Conservation (phyloP, 2,113 vertebrate genomes). For the Notiomystis cincta region DNA sequence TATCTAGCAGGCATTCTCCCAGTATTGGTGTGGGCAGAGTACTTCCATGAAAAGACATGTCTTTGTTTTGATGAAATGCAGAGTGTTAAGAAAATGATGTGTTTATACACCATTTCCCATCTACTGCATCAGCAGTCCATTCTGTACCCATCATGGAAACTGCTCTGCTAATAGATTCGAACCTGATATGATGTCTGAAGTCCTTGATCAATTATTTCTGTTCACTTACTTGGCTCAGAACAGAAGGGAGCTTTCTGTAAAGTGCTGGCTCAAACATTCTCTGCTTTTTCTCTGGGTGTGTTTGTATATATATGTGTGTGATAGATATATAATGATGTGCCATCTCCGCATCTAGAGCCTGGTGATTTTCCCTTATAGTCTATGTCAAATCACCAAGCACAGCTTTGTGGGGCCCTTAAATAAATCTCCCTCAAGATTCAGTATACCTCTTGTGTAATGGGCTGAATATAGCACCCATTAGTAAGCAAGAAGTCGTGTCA, state of each 20-base stretch:
- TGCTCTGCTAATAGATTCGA: background rate
- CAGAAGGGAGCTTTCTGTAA: background rate
- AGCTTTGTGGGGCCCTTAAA: background rate
- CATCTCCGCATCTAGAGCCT: background rate
- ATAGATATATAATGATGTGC: background rate
- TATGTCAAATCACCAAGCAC: background rate
- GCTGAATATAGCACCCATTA: background rate
- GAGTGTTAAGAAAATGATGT: background rate
- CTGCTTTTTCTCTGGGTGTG: background rate
- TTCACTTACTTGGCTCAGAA: background rate
- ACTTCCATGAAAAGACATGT: background rate
- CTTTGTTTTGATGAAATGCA: background rate
- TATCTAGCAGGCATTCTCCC: background rate
- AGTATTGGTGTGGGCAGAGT: background rate
- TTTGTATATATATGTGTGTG: background rate
- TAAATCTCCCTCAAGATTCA: background rate
- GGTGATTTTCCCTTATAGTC: background rate
- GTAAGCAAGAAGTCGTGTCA: background rate
- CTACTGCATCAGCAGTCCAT: background rate
- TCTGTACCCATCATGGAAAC: background rate
- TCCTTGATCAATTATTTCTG: background rate
- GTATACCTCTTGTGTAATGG: background rate
- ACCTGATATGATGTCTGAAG: background rate
- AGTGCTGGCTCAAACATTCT: constrained; percentile 9
- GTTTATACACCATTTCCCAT: background rate